Evolutionary conservation across 2,888 invertebrate species (phyloP), one percentile per base, ranked within the genome.

Genomic region (Portevinia maculata): DNA sequence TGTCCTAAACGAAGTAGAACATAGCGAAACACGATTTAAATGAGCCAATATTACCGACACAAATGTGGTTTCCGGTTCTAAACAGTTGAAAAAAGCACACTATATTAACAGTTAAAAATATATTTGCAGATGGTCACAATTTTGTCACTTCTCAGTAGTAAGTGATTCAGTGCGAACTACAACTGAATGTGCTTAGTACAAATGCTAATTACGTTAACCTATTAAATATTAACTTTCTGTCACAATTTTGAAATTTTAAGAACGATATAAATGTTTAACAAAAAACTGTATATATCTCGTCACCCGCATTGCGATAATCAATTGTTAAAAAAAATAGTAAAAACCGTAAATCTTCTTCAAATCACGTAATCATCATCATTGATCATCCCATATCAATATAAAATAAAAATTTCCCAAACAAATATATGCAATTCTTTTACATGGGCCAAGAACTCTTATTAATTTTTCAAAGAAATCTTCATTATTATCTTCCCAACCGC

Each of bases 401-500:
- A 21, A 34, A 50, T 32, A 32, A 28, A 48, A 30, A 13, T 32
- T 15, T 11, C 41, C n/a, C 37, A 19, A 4, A 17, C n/a, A 7
- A 48, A 28, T 64, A 65, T 37, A 76, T 62, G 17, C 28, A 78
- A 6, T 46, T 9, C 37, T n/a, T 62, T 34, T 53, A 57, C 65
- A 84, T 84, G 74, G 81, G 55, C 60, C 74, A 46, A 75, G 79
- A 79, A 79, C 70, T 69, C 7, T 75, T 59, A 81, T 85, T 90
- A 89, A 89, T 89, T 87, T 89, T 87, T 86, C 91, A 91, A 92
- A 92, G 92, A 89, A 89, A 90, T 89, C 92, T 92, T 92, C 91
- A 91, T 89, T 90, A 90, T 90, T 91, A 87, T 89, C 87, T 87
- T 90, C 88, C 88, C 86, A 89, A 88, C 91, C 91, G 84, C 93